phyloP scores from a whole-genome alignment of 1,140 invertebrate species.

The Asobara japonica region DNA sequence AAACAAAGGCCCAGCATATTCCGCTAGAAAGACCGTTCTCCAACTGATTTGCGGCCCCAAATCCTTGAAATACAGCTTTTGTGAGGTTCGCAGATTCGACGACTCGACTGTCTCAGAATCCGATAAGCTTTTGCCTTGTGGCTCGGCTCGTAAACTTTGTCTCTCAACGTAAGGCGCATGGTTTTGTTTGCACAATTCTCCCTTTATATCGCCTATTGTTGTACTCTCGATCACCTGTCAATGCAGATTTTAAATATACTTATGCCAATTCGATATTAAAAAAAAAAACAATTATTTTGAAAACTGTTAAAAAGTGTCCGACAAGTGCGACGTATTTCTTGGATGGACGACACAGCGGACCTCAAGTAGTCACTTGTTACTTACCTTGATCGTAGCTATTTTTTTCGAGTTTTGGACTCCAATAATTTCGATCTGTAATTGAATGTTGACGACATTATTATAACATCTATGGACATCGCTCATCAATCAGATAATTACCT shows the following conservation, averaged over 20 bases:
- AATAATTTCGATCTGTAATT: not conserved
- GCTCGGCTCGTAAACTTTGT: conserved; percentile 83
- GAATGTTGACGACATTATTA: not conserved
- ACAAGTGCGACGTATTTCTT: no score
- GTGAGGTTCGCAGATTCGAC: conserved; percentile 71
- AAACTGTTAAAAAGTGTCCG: no score
- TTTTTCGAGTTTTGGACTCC: not conserved
- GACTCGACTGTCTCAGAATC: conserved; percentile 75
- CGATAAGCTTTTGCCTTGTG: conserved; percentile 80
- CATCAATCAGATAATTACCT: not conserved
- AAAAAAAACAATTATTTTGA: not conserved
- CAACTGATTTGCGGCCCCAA: conserved; percentile 98
- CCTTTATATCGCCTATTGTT: conserved; percentile 80
- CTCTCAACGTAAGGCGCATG: conserved; percentile 80
- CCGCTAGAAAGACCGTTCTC: conserved; percentile 95
- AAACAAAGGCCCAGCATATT: conserved; percentile 95
- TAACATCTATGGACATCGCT: not conserved
- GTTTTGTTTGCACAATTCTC: conserved; percentile 75
- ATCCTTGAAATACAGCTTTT: conserved; percentile 87
- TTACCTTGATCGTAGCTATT: not conserved
- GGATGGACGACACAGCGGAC: no score
- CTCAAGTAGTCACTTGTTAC: not conserved
- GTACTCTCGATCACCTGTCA: conserved; percentile 67
- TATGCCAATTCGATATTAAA: not conserved
- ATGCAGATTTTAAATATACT: not conserved